Base-by-base conservation (phyloP, 2,888 invertebrate species). In the Campoplex nolae region DNA sequence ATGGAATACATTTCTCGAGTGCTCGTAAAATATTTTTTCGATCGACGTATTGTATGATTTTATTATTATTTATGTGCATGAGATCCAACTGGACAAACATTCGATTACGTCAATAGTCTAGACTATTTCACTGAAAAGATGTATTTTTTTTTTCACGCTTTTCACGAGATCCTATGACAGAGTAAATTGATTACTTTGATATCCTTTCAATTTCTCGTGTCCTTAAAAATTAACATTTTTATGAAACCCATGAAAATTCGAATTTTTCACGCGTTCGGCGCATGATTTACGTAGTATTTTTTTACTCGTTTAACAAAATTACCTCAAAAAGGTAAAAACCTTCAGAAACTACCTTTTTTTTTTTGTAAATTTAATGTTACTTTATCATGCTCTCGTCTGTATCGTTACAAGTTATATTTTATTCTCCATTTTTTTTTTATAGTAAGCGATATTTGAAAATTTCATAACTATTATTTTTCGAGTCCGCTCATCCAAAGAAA, bases 11-110 rank as follows among this genome's bases (percentile, higher is more conserved):
- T 71, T 35, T 16, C 16, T 62, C 62, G 62, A 42, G n/a, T 32
- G 38, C 13, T 13, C 23, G 9, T n/a, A 7, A n/a, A 74, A 32
- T 35, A 42, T 74, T 75, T 58, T 45, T 18, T 38, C 0, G 18
- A 28, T 45, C 62, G 6, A 6, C 38, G 32, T 71, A 28, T 38
- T 13, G 28, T 58, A 9, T 58, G 58, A 42, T 75, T 42, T 45
- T 28, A 8, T 42, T 42, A 58, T 58, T 75, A 75, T 75, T 75
- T 62, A 62, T 75, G 75, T 28, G 32, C 58, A 28, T 45, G 45
- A 35, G 28, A 42, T 38, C 75, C 75, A 75, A 62, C 75, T 75
- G 75, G 58, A 45, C 45, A 75, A 58, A 75, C 58, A 75, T 4
- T n/a, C 3, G 23, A 75, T 18, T 16, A 28, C 38, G 23, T 32